Evolutionary conservation across 2,888 invertebrate genomes (phyloP).

Genomic region (Bellardia pandia): DNA sequence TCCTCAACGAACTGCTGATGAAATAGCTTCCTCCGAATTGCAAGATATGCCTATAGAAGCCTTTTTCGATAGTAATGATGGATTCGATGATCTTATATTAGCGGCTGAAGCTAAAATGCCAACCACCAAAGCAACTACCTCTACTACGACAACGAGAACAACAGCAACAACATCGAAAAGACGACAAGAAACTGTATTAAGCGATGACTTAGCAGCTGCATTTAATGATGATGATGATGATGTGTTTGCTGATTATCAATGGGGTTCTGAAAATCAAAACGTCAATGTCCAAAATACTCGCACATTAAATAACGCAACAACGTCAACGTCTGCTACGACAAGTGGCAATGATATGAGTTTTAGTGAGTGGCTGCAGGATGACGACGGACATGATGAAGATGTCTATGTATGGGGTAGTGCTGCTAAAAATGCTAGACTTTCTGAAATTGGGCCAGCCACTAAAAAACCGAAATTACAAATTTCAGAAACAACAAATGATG

Average conservation of each 20-base stretch:
- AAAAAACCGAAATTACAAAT: constrained; percentile 49
- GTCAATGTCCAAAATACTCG: not conserved
- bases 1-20: constrained; percentile 5
- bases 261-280: constrained; percentile 31
- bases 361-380: constrained; percentile 49
- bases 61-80: constrained; percentile 81
- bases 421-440: constrained; percentile 45
- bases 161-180: not conserved
- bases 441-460: constrained; percentile 2
- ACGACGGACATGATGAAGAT: constrained; percentile 73
- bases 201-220: constrained; percentile 77
- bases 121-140: not conserved
- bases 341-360: constrained; percentile 30
- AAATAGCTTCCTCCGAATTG: constrained; percentile 54
- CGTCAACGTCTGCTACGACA: not conserved
- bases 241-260: constrained; percentile 23
- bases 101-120: constrained; percentile 66
- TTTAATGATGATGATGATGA: constrained; percentile 79
- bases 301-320: not conserved
- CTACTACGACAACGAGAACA: not conserved
- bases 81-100: constrained; percentile 78
- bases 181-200: constrained; percentile 31
- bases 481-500: constrained; percentile 16
- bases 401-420: constrained; percentile 75
- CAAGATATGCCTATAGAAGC: constrained; percentile 72